Evolutionary conservation across 2,113 vertebrate species (phyloP).

Genomic region (Syrmaticus mikado): DNA sequence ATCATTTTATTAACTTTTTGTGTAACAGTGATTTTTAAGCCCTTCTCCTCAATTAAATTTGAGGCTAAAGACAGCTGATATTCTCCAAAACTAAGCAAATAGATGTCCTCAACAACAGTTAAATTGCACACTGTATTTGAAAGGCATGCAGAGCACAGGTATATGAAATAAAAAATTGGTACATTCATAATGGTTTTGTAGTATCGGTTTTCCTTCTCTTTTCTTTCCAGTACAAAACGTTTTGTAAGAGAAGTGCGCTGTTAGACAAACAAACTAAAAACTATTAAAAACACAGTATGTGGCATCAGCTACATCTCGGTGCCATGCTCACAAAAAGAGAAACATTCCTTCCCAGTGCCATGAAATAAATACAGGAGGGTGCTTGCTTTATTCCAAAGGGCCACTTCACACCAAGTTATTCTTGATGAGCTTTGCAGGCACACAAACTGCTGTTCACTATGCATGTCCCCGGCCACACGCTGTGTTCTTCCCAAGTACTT

Average conservation of each 20-base stretch:
- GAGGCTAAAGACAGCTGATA: background rate
- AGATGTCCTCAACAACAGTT: background rate
- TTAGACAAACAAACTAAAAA: background rate
- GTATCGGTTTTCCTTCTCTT: background rate
- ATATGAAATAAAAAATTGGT: background rate
- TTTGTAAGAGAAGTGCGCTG: background rate
- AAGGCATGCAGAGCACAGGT: background rate
- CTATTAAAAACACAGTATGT: background rate
- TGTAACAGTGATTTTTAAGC: background rate
- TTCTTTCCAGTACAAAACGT: background rate
- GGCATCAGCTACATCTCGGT: background rate
- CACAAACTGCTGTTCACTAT: background rate
- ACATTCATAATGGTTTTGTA: background rate
- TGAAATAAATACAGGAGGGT: background rate
- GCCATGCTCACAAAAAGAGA: rapidly evolving
- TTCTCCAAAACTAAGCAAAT: background rate
- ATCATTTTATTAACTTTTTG: background rate
- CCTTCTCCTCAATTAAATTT: background rate
- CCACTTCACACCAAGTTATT: background rate
- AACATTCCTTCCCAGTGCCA: background rate
- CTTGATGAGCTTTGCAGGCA: background rate
- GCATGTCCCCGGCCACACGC: background rate
- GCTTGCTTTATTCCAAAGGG: background rate
- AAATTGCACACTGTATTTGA: background rate
- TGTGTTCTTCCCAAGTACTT: background rate